These are phyloP conservation scores for Eucera pruinosa DNA, from an alignment of 2,888 invertebrate genomes.

Conservation along the genomic window DNA sequence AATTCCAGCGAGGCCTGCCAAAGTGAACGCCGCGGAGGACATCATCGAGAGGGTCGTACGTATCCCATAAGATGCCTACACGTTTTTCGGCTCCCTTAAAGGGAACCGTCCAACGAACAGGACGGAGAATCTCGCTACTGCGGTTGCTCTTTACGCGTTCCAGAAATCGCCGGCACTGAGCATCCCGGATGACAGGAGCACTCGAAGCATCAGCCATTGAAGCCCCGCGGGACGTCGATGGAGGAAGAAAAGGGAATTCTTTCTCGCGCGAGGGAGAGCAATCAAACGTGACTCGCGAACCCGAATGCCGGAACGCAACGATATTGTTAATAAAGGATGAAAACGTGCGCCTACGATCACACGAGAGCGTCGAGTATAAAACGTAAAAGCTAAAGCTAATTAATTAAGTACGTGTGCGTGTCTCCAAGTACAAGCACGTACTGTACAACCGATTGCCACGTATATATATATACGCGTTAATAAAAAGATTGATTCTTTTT, in stretches of 20 bases:
- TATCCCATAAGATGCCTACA: constrained; percentile 25
- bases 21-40: constrained; percentile 89
- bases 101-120: no score
- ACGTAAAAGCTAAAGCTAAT: constrained; percentile 36
- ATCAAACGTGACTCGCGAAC: neutral
- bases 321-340: neutral
- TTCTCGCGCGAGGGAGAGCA: constrained; percentile 2
- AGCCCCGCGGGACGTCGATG: constrained; percentile 15
- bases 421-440: constrained; percentile 31
- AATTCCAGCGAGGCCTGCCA: constrained; percentile 88
- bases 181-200: constrained; percentile 75
- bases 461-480: constrained; percentile 46
- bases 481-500: constrained; percentile 70
- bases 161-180: constrained; percentile 81
- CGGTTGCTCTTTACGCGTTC: constrained; percentile 58
- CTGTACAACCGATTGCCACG: no score
- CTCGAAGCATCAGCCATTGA: constrained; percentile 78
- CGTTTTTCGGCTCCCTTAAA: neutral
- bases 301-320: neutral
- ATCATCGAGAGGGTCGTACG: constrained; percentile 82
- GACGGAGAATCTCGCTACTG: neutral
- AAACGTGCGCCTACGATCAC: constrained; percentile 37
- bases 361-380: no score
- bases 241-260: constrained; percentile 15
- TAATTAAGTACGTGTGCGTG: constrained; percentile 49